A percentile compares a stretch with the other conserved stretches of the same genome.
Conservation (phyloP, 2,113 vertebrate species). For the Paramisgurnus dabryanus region DNA sequence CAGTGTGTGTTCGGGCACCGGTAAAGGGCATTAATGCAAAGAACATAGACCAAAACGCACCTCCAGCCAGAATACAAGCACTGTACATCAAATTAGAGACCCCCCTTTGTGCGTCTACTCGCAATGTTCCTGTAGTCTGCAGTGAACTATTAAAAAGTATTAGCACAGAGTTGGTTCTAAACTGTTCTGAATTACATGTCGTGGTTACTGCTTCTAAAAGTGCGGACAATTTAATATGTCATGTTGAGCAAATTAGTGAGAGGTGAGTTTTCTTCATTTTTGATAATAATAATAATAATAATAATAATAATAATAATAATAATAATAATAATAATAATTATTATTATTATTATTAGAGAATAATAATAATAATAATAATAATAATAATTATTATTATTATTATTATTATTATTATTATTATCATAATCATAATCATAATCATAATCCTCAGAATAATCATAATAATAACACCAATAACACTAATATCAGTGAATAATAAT, state of each 20-base stretch:
- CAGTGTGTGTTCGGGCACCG: conserved; percentile 46
- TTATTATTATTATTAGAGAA: no score
- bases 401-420: no score
- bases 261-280: no score
- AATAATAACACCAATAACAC: no score
- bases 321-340: no score
- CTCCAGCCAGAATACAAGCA: conserved; percentile 28
- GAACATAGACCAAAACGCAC: conserved; percentile 37
- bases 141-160: background rate
- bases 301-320: no score
- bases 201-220: background rate
- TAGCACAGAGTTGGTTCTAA: background rate
- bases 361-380: no score
- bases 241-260: background rate
- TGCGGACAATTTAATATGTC: background rate
- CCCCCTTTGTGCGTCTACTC: background rate
- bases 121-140: background rate
- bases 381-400: no score
- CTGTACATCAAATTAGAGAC: conserved; percentile 25
- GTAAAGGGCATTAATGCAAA: conserved; percentile 48
- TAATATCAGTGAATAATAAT: no score
- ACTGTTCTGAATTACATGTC: background rate
- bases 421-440: no score
- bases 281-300: no score
- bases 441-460: no score